phyloP scores from a whole-genome alignment of 2,888 invertebrate genomes.

The Dolomedes plantarius region DNA sequence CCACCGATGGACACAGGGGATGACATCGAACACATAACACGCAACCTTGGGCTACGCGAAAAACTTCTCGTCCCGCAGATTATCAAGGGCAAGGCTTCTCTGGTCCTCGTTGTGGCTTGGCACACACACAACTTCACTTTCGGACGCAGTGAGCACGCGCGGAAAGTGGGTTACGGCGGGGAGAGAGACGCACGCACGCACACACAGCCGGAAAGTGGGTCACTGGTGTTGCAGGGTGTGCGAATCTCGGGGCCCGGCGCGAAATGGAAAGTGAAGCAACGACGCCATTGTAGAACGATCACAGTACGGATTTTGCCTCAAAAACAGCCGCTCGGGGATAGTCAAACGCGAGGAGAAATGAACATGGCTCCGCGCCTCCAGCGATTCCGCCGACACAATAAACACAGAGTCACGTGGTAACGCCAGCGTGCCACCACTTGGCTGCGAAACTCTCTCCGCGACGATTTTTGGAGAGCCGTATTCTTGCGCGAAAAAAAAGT shows the following conservation, averaged over 20 bases:
- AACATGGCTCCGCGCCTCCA: background rate
- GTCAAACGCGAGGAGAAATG: background rate
- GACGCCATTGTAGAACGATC: slow-evolving; percentile 1
- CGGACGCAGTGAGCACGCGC: slow-evolving; percentile 55
- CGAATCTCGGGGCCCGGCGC: background rate
- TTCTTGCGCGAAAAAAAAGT: too few species aligned
- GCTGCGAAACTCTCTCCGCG: background rate
- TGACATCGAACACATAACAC: too few species aligned
- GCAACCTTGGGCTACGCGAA: background rate
- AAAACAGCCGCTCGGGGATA: background rate
- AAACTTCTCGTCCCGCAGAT: background rate
- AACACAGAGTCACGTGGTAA: slow-evolving; percentile 22
- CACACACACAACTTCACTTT: slow-evolving; percentile 38
- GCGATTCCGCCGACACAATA: background rate
- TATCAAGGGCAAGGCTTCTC: slow-evolving; percentile 45
- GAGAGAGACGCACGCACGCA: slow-evolving; percentile 2
- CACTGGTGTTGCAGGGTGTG: slow-evolving; percentile 19
- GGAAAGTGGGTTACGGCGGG: slow-evolving; percentile 48
- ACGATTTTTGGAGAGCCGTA: too few species aligned
- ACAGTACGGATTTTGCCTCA: background rate
- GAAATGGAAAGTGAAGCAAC: slow-evolving; percentile 24
- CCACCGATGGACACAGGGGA: too few species aligned
- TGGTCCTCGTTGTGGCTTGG: background rate
- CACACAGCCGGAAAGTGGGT: slow-evolving; percentile 29
- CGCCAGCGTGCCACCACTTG: slow-evolving; percentile 8